A percentile compares a stretch with the other conserved stretches of the same genome.
Evolutionary conservation across 2,797 vertebrate species (phyloP).

Genomic region (Sternotherus odoratus): DNA sequence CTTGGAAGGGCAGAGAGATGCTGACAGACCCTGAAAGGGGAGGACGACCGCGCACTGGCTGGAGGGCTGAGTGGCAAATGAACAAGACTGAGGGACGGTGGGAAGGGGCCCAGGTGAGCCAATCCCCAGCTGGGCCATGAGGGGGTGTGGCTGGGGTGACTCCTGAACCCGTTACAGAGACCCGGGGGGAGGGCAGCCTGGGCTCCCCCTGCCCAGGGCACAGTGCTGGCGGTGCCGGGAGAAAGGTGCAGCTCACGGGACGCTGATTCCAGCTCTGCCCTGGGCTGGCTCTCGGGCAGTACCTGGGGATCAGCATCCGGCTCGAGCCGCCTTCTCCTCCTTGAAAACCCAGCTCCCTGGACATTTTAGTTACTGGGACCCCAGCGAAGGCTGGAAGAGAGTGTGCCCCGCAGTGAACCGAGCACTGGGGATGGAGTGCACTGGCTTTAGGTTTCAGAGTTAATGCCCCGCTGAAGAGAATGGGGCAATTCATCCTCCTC

Average conservation of each 20-base stretch:
- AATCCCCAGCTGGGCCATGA: no score
- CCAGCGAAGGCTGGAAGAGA: neutral
- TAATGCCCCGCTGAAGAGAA: accelerated
- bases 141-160: no score
- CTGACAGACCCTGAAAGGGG: no score
- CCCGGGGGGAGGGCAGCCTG: neutral
- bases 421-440: neutral
- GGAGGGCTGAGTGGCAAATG: no score
- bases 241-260: neutral
- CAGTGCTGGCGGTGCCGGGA: neutral
- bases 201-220: neutral
- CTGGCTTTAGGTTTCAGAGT: neutral
- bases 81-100: neutral
- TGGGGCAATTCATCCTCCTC: neutral
- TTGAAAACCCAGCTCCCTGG: neutral
- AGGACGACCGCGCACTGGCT: no score
- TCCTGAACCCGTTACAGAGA: neutral
- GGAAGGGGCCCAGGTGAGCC: neutral
- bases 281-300: neutral
- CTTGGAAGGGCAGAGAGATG: no score
- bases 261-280: neutral
- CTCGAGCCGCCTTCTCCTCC: neutral
- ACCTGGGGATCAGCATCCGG: neutral
- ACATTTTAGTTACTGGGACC: neutral
- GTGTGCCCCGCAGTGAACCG: accelerated